A percentile compares a stretch with the other conserved stretches of the same genome.
These are phyloP conservation scores for Drosophila yooni DNA, from an alignment of 2,888 invertebrate genomes.

Conservation along the genomic window DNA sequence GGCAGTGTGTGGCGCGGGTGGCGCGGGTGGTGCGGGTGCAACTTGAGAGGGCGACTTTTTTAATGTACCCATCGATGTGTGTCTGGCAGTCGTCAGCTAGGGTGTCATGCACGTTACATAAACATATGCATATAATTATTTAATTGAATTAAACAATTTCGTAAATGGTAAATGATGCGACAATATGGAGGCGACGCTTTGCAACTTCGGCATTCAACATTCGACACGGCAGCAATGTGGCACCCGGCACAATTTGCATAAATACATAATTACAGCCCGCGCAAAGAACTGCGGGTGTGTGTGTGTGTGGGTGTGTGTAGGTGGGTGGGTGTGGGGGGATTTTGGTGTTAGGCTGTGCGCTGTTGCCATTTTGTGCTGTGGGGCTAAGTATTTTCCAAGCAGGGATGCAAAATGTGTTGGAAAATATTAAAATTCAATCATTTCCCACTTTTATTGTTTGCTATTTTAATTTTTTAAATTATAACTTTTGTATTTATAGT, in stretches of 20 bases:
- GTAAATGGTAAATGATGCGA: slow-evolving; percentile 82
- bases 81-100: slow-evolving; percentile 32
- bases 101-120: slow-evolving; percentile 66
- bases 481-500: background rate
- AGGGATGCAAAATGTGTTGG: slow-evolving; percentile 1
- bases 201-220: slow-evolving; percentile 26
- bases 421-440: background rate
- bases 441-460: background rate
- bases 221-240: slow-evolving; percentile 42
- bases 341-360: background rate
- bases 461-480: background rate
- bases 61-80: slow-evolving; percentile 44
- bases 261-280: slow-evolving; percentile 76
- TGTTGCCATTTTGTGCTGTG: slow-evolving; percentile 13
- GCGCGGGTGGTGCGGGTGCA: slow-evolving; percentile 38
- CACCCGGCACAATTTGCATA: slow-evolving; percentile 66
- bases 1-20: slow-evolving; percentile 34
- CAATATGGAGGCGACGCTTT: slow-evolving; percentile 69
- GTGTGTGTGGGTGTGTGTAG: background rate
- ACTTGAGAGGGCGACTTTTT: slow-evolving; percentile 58
- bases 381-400: background rate
- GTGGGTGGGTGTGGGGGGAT: background rate
- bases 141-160: slow-evolving; percentile 84
- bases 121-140: slow-evolving; percentile 82
- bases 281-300: slow-evolving; percentile 14